These are phyloP conservation scores for Disparrhopalites patrizii DNA, from an alignment of 2,888 invertebrate species.

Conservation along the genomic window DNA sequence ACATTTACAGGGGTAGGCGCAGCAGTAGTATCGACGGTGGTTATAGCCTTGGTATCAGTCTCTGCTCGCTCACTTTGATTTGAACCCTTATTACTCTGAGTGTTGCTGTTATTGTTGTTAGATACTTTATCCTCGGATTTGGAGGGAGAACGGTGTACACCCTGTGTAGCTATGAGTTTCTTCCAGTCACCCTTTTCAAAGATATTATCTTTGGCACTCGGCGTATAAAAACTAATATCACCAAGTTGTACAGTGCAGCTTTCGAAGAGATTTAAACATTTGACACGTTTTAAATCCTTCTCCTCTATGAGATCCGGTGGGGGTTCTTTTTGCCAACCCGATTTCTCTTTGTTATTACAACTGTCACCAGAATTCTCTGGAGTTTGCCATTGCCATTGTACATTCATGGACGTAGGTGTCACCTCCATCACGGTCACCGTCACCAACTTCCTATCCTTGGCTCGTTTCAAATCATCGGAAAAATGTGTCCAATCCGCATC, in stretches of 20 bases:
- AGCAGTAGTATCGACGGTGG: too few species aligned
- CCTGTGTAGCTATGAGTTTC: constrained; percentile 38
- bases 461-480: constrained; percentile 65
- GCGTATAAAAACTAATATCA: constrained; percentile 77
- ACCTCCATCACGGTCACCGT: constrained; percentile 78
- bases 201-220: constrained; percentile 69
- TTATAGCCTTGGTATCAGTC: too few species aligned
- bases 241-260: constrained; percentile 84
- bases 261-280: constrained; percentile 78
- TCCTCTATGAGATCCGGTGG: constrained; percentile 66
- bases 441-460: constrained; percentile 51
- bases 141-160: constrained; percentile 16
- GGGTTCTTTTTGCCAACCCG: constrained; percentile 53
- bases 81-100: constrained; percentile 5
- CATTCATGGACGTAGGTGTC: constrained; percentile 72
- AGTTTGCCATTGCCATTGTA: constrained; percentile 76
- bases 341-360: constrained; percentile 31
- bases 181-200: constrained; percentile 75
- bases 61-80: constrained; percentile 48
- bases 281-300: constrained; percentile 73
- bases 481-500: constrained; percentile 76
- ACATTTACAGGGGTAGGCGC: neutral
- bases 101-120: neutral
- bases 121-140: neutral
- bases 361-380: constrained; percentile 36